Evolutionary conservation across 2,113 vertebrate genomes (phyloP).

Genomic region (Platanista minor): DNA sequence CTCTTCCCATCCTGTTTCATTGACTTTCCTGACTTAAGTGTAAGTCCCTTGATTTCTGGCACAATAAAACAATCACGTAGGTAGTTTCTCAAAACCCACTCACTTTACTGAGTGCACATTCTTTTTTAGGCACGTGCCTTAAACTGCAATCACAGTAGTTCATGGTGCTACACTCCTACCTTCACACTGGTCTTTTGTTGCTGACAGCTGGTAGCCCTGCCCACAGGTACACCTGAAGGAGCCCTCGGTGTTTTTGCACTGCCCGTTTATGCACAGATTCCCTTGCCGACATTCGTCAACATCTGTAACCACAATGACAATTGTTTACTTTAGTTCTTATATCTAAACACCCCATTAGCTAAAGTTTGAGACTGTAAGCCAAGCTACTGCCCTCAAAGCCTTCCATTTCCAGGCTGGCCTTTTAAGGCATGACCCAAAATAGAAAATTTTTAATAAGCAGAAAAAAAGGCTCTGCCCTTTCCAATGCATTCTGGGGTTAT

Average conservation of each 20-base stretch:
- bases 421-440: background rate
- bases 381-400: background rate
- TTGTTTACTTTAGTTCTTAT: background rate
- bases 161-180: constrained; percentile 76
- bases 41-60: background rate
- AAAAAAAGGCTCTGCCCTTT: background rate
- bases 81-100: background rate
- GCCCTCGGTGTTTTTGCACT: constrained; percentile 90
- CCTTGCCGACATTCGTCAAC: constrained; percentile 93
- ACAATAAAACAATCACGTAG: background rate
- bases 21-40: background rate
- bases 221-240: constrained; percentile 92
- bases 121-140: background rate
- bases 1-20: background rate
- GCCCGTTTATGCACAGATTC: constrained; percentile 87
- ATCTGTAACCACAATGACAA: constrained; percentile 80
- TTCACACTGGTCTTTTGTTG: constrained; percentile 89
- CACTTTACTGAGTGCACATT: fast-evolving
- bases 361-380: background rate
- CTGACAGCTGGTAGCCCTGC: constrained; percentile 86
- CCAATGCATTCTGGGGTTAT: background rate
- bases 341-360: background rate
- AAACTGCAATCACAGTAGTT: background rate
- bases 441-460: background rate
- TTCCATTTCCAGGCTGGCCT: background rate